These are phyloP conservation scores for Epinephelus coioides DNA, from an alignment of 2,797 vertebrate species.

Conservation along the genomic window DNA sequence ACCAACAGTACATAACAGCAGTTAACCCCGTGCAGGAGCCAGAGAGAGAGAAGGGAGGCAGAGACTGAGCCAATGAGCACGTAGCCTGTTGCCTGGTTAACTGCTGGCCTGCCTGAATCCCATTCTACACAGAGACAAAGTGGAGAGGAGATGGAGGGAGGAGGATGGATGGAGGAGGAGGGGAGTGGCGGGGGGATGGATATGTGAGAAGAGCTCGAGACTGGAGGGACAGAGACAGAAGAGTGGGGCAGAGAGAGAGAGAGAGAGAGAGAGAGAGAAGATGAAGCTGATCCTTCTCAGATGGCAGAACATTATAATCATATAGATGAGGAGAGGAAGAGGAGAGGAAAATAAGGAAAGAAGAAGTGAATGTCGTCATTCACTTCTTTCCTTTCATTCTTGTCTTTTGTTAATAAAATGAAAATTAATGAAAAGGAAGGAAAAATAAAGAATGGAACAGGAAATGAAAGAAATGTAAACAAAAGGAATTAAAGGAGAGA, in stretches of 20 bases:
- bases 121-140: conserved; percentile 74
- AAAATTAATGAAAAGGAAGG: background rate
- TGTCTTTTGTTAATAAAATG: background rate
- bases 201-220: no score
- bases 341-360: background rate
- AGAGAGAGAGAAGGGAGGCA: conserved; percentile 56
- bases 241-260: background rate
- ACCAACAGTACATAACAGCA: conserved; percentile 79
- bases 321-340: background rate
- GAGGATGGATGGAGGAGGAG: background rate
- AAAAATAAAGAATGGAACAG: background rate
- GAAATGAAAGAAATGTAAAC: background rate
- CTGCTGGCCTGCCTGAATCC: conserved; percentile 81
- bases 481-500: background rate
- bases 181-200: conserved; percentile 18
- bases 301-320: conserved; percentile 52
- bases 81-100: conserved; percentile 89
- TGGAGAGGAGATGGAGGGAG: conserved; percentile 23
- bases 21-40: conserved; percentile 77
- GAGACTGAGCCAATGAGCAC: conserved; percentile 78
- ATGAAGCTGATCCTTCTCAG: conserved; percentile 62
- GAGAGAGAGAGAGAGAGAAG: conserved; percentile 17
- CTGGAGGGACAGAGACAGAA: conserved; percentile 19
- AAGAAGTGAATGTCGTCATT: background rate
- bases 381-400: no score